Evolutionary conservation across 2,888 invertebrate genomes (phyloP).

Genomic region (Tricholauxania praeusta): DNA sequence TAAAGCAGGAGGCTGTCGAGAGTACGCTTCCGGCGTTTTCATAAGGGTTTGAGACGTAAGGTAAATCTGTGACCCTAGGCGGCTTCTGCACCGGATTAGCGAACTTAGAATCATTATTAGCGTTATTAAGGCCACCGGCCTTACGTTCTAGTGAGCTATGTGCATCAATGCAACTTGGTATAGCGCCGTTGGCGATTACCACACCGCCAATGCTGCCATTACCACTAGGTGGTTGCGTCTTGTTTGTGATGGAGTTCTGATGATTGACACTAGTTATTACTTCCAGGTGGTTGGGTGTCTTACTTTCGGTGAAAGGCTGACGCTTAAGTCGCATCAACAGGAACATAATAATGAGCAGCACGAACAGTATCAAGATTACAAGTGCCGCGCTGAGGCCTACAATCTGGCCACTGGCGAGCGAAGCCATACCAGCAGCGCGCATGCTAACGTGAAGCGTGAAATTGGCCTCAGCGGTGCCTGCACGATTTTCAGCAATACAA

Average conservation of each 20-base stretch:
- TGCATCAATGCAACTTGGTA: conserved; percentile 66
- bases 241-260: conserved; percentile 69
- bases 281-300: conserved; percentile 81
- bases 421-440: conserved; percentile 82
- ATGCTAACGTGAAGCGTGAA: conserved; percentile 87
- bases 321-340: conserved; percentile 80
- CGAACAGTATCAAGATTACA: conserved; percentile 81
- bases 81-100: conserved; percentile 80
- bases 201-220: conserved; percentile 70
- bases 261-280: conserved; percentile 76
- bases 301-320: conserved; percentile 80
- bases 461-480: conserved; percentile 88
- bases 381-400: conserved; percentile 87
- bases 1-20: conserved; percentile 76
- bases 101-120: conserved; percentile 64
- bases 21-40: conserved; percentile 77
- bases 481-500: conserved; percentile 91
- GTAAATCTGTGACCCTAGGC: conserved; percentile 76
- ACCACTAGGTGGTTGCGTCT: conserved; percentile 66
- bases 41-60: conserved; percentile 78
- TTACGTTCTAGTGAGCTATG: conserved; percentile 54
- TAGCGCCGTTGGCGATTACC: conserved; percentile 72
- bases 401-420: conserved; percentile 86
- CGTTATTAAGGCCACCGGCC: conserved; percentile 28
- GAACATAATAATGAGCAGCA: conserved; percentile 79